Percentiles rank a stretch among this genome's conserved stretches.
Conservation (phyloP, 2,113 vertebrate species). For the Donacobius atricapilla region DNA sequence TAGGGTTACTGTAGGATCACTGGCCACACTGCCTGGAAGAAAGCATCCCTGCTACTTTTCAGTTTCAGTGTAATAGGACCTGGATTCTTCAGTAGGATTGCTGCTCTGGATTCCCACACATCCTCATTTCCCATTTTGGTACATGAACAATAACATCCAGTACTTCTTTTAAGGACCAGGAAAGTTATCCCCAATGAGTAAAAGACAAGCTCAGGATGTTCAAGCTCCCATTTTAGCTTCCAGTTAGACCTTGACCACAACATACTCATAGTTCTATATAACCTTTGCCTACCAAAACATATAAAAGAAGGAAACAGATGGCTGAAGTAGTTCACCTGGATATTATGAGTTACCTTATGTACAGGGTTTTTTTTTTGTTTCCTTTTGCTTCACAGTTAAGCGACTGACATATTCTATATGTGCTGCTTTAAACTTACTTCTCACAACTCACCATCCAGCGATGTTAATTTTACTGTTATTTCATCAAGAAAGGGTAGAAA, state of each 20-base stretch:
- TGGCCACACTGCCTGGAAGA: background rate
- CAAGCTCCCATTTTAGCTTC: background rate
- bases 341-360: background rate
- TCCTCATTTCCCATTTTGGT: background rate
- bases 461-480: background rate
- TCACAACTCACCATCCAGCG: background rate
- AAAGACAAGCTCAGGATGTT: background rate
- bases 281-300: background rate
- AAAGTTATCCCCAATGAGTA: background rate
- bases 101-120: background rate
- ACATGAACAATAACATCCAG: fast-evolving
- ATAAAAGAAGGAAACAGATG: background rate
- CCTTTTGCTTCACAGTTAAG: background rate
- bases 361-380: background rate
- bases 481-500: background rate
- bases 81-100: background rate
- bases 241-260: background rate
- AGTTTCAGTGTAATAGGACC: background rate
- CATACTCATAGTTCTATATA: background rate
- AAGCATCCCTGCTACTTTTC: background rate
- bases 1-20: background rate
- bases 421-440: background rate
- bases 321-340: background rate
- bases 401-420: background rate
- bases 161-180: background rate